These are phyloP conservation scores for Operophtera brumata DNA, from an alignment of 2,888 invertebrate species.

Conservation along the genomic window DNA sequence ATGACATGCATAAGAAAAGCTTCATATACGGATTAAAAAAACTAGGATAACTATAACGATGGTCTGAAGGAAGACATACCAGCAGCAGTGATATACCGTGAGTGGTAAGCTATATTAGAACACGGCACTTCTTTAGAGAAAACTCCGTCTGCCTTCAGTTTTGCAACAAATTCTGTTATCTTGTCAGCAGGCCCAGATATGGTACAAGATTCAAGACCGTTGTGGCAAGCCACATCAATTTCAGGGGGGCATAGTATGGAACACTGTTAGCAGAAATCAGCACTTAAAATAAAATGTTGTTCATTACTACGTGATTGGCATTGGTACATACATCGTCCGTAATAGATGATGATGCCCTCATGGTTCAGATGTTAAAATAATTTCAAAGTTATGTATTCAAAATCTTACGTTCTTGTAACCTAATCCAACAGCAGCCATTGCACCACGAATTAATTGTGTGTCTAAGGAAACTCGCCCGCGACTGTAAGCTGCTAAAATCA, in stretches of 20 bases:
- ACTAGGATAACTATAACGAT: too few relatives aligned
- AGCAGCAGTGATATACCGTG: slow-evolving; percentile 85
- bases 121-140: slow-evolving; percentile 66
- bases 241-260: slow-evolving; percentile 54
- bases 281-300: too few relatives aligned
- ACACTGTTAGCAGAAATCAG: slow-evolving; percentile 27
- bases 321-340: too few relatives aligned
- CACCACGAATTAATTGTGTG: slow-evolving; percentile 82
- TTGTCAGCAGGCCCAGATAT: slow-evolving; percentile 85
- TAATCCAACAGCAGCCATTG: slow-evolving; percentile 92
- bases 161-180: slow-evolving; percentile 76
- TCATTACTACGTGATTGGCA: too few relatives aligned
- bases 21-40: too few relatives aligned
- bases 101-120: slow-evolving; percentile 92
- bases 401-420: slow-evolving; percentile 66
- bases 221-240: slow-evolving; percentile 86
- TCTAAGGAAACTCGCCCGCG: slow-evolving; percentile 85
- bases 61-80: slow-evolving; percentile 37
- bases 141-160: slow-evolving; percentile 48
- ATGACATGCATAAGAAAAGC: too few relatives aligned
- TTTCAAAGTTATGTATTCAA: too few relatives aligned
- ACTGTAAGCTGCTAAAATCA: slow-evolving; percentile 88
- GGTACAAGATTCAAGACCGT: slow-evolving; percentile 86
- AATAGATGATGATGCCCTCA: too few relatives aligned
- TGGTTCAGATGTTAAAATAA: too few relatives aligned